Evolutionary conservation across 2,888 invertebrate genomes (phyloP), one percentile per base, ranked within the genome.

Genomic region (Ormia ochracea): DNA sequence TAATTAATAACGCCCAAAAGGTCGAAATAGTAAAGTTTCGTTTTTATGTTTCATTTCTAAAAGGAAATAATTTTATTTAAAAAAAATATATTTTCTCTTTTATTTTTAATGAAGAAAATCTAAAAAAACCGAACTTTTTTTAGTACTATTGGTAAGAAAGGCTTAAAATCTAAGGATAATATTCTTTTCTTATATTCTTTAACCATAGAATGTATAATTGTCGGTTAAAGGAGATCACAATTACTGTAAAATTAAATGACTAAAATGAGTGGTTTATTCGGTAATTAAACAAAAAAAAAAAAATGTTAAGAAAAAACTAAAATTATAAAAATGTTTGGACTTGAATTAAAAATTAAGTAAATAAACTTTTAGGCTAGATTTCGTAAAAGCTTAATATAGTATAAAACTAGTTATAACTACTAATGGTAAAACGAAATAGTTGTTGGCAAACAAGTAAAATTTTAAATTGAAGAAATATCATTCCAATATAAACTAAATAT

Each of bases 1-100:
- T 56, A 81, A 73, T 84, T 84, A 86, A 83, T 84, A 85, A 83
- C 83, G 83, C 66, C 83, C 82, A 77, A n/a, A 31, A 78, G 36
- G 9, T 43, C n/a, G 78, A 82, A 85, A 52, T 85, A 83, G 73
- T 65, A 78, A 26, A 23, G 17, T 82, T 75, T 41, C 14, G n/a
- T 43, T 54, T 63, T 54, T n/a, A 48, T 41, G 48, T 19, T 6
- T 54, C 26, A 9, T 43, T 43, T 59, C 54, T 19, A 26, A 36
- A 36, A 58, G 23, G 50, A 50, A 31, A 9, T 31, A 6, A 38
- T 43, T 54, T 43, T 54, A 23, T 54, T 63, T 56, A 48, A 69
- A 61, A 66, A 75, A 76, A 41, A 63, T 48, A 70, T 36, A 43
- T 36, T 41, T 56, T 70, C 41, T 21, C 9, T 52, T 63, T 33